Evolutionary conservation across 2,113 vertebrate genomes (phyloP).

Genomic region (Falco punctatus): DNA sequence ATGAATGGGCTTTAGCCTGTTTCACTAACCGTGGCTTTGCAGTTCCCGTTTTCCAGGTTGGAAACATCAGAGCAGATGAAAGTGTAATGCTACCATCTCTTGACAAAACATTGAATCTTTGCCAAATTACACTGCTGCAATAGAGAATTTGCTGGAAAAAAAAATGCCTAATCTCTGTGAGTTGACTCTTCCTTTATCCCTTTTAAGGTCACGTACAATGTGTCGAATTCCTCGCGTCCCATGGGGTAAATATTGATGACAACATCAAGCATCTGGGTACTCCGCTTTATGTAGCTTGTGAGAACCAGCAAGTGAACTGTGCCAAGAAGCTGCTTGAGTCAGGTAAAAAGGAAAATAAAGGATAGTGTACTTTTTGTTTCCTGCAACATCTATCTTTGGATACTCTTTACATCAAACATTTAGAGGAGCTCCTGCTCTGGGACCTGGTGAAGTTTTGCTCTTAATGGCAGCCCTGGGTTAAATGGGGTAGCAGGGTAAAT

Average conservation of each 20-base stretch:
- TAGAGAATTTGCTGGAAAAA: not conserved
- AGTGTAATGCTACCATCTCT: not conserved
- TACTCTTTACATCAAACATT: not conserved
- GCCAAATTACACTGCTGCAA: not conserved
- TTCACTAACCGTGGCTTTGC: not conserved
- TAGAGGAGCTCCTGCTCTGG: not conserved
- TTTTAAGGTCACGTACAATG: conserved; percentile 83
- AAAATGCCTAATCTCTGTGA: not conserved
- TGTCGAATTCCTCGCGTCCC: conserved; percentile 71
- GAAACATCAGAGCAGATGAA: not conserved
- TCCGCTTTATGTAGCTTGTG: conserved; percentile 85
- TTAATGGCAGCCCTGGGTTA: not conserved
- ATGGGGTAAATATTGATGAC: conserved; percentile 80
- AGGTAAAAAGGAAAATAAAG: conserved; percentile 72
- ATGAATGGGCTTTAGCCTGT: not conserved
- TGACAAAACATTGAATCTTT: not conserved
- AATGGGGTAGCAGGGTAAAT: not conserved
- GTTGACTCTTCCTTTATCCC: not conserved
- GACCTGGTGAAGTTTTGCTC: not conserved
- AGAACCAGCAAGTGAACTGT: conserved; percentile 76
- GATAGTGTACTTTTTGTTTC: not conserved
- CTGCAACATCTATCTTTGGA: not conserved
- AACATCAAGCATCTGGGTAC: conserved; percentile 77
- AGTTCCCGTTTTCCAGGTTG: not conserved
- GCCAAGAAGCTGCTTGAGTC: conserved; percentile 85